These are phyloP conservation scores for Pangasianodon hypophthalmus DNA, from an alignment of 2,113 vertebrate genomes.

Conservation along the genomic window DNA sequence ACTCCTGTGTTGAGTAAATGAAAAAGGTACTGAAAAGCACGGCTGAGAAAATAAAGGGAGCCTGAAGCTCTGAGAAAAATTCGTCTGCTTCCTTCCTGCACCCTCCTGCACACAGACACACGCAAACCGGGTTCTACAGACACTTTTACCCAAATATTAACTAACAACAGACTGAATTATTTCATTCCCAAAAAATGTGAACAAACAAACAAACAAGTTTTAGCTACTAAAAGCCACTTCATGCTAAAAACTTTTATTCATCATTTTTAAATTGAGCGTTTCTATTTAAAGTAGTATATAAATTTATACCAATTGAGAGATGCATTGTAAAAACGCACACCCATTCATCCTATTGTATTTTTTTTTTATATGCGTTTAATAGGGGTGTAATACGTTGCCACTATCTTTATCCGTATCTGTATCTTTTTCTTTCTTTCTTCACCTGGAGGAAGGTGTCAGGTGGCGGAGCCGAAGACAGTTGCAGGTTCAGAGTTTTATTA, in stretches of 20 bases:
- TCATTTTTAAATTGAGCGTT: not conserved
- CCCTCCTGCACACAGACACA: not conserved
- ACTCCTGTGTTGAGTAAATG: not conserved
- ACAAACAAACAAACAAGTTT: not conserved
- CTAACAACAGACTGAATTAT: not conserved
- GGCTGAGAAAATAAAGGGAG: not conserved
- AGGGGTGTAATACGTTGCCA: not conserved
- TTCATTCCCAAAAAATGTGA: not conserved
- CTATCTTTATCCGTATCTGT: not conserved
- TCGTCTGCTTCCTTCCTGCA: not conserved
- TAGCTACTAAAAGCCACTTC: not conserved
- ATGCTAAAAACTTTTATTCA: not conserved
- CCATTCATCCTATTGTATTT: not conserved
- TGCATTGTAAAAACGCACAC: not conserved
- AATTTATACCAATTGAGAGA: not conserved
- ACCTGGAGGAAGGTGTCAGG: not conserved
- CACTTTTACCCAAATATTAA: not conserved
- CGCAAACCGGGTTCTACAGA: not conserved
- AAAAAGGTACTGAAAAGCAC: not conserved
- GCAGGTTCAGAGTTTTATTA: too few relatives aligned
- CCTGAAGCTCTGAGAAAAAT: not conserved
- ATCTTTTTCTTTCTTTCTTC: not conserved
- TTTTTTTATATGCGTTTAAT: not conserved
- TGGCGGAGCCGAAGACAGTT: too few relatives aligned
- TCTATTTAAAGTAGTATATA: not conserved